Percentiles rank a stretch among this genome's conserved stretches.
phyloP scores from a whole-genome alignment of 2,113 vertebrate species.

The Passerina amoena region DNA sequence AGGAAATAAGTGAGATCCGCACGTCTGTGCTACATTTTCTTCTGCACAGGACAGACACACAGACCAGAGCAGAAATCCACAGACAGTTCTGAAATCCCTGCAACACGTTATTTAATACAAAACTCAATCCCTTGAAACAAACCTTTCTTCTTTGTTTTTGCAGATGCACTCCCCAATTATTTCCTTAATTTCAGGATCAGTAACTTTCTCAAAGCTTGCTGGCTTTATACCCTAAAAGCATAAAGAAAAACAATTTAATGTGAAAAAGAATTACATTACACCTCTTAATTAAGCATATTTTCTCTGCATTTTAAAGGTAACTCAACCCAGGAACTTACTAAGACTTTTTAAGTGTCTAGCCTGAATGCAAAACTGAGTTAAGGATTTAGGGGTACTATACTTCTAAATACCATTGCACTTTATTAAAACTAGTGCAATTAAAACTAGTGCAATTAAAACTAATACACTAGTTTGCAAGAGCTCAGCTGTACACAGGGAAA shows the following conservation, averaged over 20 bases:
- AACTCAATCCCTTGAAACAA: slow-evolving; percentile 47
- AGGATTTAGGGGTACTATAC: background rate
- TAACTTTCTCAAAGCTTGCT: slow-evolving; percentile 93
- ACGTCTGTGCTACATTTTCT: background rate
- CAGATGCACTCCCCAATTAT: slow-evolving; percentile 98
- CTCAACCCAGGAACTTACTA: background rate
- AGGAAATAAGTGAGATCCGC: background rate
- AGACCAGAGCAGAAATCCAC: background rate
- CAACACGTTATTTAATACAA: background rate
- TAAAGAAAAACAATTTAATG: background rate
- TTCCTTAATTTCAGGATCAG: slow-evolving; percentile 96
- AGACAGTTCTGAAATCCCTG: background rate
- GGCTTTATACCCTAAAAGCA: slow-evolving; percentile 92
- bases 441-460: too few species aligned
- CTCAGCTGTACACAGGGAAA: background rate
- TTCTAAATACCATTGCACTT: background rate
- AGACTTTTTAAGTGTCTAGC: background rate
- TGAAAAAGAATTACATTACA: background rate
- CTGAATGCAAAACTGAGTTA: background rate
- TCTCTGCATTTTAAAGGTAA: background rate
- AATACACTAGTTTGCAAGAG: background rate
- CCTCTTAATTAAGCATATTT: background rate
- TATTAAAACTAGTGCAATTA: too few species aligned
- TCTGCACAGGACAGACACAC: background rate
- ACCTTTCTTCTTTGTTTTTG: slow-evolving; percentile 95